These are phyloP conservation scores for Sceloporus undulatus DNA, from an alignment of 2,113 vertebrate genomes.

Conservation along the genomic window DNA sequence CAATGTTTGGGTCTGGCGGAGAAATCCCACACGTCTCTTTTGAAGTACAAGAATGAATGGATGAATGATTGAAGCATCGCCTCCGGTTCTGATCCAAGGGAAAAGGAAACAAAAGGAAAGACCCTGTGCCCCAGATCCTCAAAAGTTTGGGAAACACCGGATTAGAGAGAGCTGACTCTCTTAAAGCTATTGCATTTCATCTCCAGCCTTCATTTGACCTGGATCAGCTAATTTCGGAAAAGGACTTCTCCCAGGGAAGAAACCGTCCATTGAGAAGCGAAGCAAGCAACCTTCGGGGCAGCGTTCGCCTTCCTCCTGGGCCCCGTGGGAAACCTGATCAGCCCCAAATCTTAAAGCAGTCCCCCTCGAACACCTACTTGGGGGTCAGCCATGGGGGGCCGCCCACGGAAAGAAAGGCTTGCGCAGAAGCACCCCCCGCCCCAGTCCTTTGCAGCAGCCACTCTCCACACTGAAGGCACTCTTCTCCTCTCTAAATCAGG, in stretches of 20 bases:
- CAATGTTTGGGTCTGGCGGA: no score
- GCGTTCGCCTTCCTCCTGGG: not conserved
- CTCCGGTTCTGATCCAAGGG: no score
- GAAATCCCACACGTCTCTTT: not conserved
- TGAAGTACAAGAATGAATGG: no score
- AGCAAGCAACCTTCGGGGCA: not conserved
- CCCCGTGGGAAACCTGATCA: no score
- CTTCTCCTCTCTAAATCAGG: constrained; percentile 19
- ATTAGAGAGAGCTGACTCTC: not conserved
- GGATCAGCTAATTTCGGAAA: not conserved
- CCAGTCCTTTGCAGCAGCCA: no score
- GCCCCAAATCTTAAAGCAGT: no score
- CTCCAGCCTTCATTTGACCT: not conserved
- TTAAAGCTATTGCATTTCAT: constrained; percentile 26
- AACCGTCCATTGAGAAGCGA: not conserved
- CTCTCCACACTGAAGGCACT: not conserved
- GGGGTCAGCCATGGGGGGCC: no score
- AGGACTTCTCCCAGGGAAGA: not conserved
- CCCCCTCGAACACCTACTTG: no score
- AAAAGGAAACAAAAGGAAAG: no score
- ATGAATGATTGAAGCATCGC: no score
- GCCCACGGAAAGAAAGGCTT: not conserved
- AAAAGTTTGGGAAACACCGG: not conserved
- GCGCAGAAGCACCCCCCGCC: no score
- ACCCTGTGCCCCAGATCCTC: constrained; percentile 4